A percentile compares a stretch with the other conserved stretches of the same genome.
Conservation (phyloP, 2,797 vertebrate genomes). For the Pampus argenteus region DNA sequence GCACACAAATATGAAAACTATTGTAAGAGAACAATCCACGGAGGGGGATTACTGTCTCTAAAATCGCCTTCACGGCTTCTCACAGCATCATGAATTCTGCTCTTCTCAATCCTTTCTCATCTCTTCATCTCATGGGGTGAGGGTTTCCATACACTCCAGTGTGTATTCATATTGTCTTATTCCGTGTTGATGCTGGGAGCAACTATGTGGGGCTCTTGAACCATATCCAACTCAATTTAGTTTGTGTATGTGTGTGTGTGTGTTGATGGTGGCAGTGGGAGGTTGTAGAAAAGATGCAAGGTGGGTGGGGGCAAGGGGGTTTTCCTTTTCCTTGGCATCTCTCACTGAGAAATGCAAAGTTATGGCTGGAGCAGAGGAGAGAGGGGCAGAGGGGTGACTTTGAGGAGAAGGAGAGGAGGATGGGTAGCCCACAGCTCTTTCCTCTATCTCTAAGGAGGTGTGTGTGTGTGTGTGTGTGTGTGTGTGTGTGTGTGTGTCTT, state of each 20-base stretch:
- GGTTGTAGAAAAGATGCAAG: slow-evolving; percentile 25
- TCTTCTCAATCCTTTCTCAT: slow-evolving; percentile 52
- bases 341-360: slow-evolving; percentile 61
- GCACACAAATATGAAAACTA: slow-evolving; percentile 28
- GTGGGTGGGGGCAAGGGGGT: slow-evolving; percentile 32
- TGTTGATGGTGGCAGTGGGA: slow-evolving; percentile 7
- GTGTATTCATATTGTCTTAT: slow-evolving; percentile 68
- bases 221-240: slow-evolving; percentile 80
- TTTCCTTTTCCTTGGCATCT: no score
- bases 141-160: slow-evolving; percentile 24
- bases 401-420: slow-evolving; percentile 75
- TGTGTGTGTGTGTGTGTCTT: slow-evolving; percentile 16
- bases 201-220: slow-evolving; percentile 76
- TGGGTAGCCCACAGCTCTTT: slow-evolving; percentile 78
- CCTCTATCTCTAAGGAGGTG: slow-evolving; percentile 70
- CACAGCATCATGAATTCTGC: slow-evolving; percentile 53
- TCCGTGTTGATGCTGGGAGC: slow-evolving; percentile 55
- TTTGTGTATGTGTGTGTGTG: slow-evolving; percentile 10
- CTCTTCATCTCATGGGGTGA: slow-evolving; percentile 50
- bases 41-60: slow-evolving; percentile 23
- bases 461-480: slow-evolving; percentile 15
- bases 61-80: slow-evolving; percentile 49
- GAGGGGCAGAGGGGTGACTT: slow-evolving; percentile 80
- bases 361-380: slow-evolving; percentile 57
- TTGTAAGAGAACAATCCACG: slow-evolving; percentile 33